Base-by-base conservation (phyloP, 1,140 invertebrate species). In the Apis florea region DNA sequence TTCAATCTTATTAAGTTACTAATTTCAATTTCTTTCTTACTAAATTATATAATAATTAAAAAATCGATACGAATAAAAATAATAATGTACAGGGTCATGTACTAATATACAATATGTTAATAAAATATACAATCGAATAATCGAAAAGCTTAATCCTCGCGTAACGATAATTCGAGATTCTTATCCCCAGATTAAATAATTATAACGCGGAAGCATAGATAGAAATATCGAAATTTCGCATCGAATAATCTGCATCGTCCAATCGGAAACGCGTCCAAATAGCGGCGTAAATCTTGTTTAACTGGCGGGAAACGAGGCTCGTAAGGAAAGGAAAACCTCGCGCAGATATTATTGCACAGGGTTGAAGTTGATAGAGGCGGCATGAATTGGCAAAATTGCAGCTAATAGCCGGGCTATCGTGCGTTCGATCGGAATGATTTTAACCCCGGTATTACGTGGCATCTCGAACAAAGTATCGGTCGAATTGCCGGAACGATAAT, bases 401-500 rank as follows among this genome's bases (percentile, higher is more conserved):
- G 40, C 63, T 81, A 81, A 81, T 75, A 75, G 71, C 15, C 31
- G 21, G 47, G 24, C 71, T 49, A 81, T 81, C 71, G 40, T 4
- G 40, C 6, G 53, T 81, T 59, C 71, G 71, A 67, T 81, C 47
- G 51, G 70, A 26, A 31, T 59, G 21, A 17, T 54, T 58, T 26
- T n/a, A 31, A 49, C 40, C 61, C 26, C n/a, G 49, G 40, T 61
- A 61, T 75, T 40, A 64, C n/a, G 51, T 54, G 19, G 63, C 47
- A 17, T 81, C 75, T n/a, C 26, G 47, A 67, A 59, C 72, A 67
- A 81, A 81, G 71, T 75, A 81, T 81, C 63, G 31, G 79, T 11
- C 11, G 72, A 75, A 81, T 81, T 31, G 73, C 53, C 13, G 47
- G 15, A 51, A 17, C 49, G 19, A 24, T 64, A 75, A 75, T 75